Evolutionary conservation across 2,888 invertebrate species (phyloP), one percentile per base, ranked within the genome.

Genomic region (Drosophila parthenogenetica): DNA sequence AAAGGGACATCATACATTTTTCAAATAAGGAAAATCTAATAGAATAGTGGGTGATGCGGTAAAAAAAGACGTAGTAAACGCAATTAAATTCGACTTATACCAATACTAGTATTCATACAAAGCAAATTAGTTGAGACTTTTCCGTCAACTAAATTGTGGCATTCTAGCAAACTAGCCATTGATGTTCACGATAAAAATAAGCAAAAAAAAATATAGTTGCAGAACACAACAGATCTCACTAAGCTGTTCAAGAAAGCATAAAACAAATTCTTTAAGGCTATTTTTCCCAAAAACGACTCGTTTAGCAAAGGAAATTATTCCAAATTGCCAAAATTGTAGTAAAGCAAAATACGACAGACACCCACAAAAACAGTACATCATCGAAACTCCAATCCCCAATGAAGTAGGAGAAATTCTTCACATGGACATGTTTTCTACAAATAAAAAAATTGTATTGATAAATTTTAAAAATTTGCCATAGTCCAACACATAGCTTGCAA

Each of bases 191-290:
- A 50, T 5, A 4, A 10, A 39, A 45, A 29, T 2, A 17, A 50
- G 5, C 54, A 42, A 22, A 57, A 8, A 19, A n/a, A 57, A 57
- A 63, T 39, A 2, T 25, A 25, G 11, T 49, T 14, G 37, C 49
- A 13, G 49, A 63, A 16, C 62, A 67, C 37, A 54, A 43, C 25
- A 53, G 61, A 37, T 61, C 50, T 1, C 69, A 76, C 17, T 70
- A 61, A 40, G 72, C 75, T 5, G 70, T 59, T 11, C 70, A 78
- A 13, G 67, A 73, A 25, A 81, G 74, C 40, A 40, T 19, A 0
- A 79, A 79, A 35, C 72, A 72, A 66, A 76, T 81, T 17, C 43
- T 73, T 1, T 40, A 62, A 40, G 65, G 73, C 22, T 67, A 68
- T 42, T 73, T 55, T 69, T 64, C 13, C 61, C 40, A 11, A 46